These are phyloP conservation scores for Orestias chungarensis DNA, from an alignment of 2,797 vertebrate genomes.

Conservation along the genomic window DNA sequence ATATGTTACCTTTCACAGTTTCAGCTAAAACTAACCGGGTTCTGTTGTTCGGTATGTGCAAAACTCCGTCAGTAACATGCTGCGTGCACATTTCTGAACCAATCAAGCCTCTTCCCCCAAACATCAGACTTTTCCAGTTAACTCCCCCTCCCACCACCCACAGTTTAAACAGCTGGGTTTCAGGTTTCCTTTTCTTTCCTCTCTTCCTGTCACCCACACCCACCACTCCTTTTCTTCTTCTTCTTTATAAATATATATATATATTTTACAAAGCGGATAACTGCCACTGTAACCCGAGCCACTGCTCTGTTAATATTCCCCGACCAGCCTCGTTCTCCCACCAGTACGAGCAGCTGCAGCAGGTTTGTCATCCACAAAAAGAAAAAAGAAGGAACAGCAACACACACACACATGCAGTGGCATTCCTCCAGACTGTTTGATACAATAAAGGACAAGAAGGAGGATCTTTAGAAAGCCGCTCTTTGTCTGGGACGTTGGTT, in stretches of 20 bases:
- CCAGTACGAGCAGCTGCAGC: slow-evolving; percentile 7
- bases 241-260: not conserved
- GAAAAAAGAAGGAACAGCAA: not conserved
- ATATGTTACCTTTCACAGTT: too few species aligned
- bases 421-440: not conserved
- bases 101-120: not conserved
- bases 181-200: not conserved
- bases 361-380: slow-evolving; percentile 4
- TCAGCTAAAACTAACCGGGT: not conserved
- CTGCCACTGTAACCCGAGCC: slow-evolving; percentile 11
- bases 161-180: not conserved
- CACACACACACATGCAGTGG: not conserved
- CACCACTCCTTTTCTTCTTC: not conserved
- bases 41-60: not conserved
- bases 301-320: slow-evolving; percentile 21
- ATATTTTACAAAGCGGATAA: slow-evolving; percentile 11
- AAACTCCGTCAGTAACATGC: not conserved
- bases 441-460: not conserved
- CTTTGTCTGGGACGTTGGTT: slow-evolving; percentile 4
- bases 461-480: slow-evolving; percentile 8
- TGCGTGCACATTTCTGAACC: not conserved
- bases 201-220: not conserved
- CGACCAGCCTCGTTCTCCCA: slow-evolving; percentile 10
- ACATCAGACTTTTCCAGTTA: slow-evolving; percentile 2
- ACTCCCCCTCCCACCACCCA: too few species aligned